Evolutionary conservation across 2,888 invertebrate species (phyloP).

Genomic region (Drosophila phalerata): DNA sequence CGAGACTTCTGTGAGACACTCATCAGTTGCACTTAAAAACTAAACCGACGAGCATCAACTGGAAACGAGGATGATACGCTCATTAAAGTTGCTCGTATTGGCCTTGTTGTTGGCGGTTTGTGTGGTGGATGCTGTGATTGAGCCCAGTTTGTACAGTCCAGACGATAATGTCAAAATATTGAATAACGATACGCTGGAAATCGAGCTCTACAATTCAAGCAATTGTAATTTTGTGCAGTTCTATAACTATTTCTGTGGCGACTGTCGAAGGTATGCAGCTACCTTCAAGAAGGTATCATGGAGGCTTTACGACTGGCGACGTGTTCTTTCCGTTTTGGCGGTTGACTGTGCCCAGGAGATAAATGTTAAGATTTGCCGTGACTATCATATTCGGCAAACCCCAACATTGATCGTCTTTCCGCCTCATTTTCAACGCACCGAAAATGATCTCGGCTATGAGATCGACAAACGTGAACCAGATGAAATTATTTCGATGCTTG

Average conservation of each 20-base stretch:
- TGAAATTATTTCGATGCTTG: slow-evolving; percentile 3
- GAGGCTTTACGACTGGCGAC: slow-evolving; percentile 41
- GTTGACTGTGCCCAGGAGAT: slow-evolving; percentile 61
- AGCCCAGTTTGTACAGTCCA: slow-evolving; percentile 52
- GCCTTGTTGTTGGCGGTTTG: slow-evolving; percentile 21
- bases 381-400: slow-evolving; percentile 39
- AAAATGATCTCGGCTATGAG: slow-evolving; percentile 19
- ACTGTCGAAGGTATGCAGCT: slow-evolving; percentile 94
- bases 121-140: slow-evolving; percentile 10
- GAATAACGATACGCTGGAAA: slow-evolving; percentile 28
- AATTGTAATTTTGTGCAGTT: slow-evolving; percentile 88
- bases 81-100: slow-evolving; percentile 30
- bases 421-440: slow-evolving; percentile 23
- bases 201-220: slow-evolving; percentile 12
- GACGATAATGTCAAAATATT: slow-evolving; percentile 52
- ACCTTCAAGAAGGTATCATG: slow-evolving; percentile 70
- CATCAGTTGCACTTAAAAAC: slow-evolving; percentile 58
- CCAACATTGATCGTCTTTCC: slow-evolving; percentile 49
- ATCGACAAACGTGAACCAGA: slow-evolving; percentile 20
- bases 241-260: slow-evolving; percentile 98
- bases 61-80: slow-evolving; percentile 38
- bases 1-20: slow-evolving; percentile 33
- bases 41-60: slow-evolving; percentile 57
- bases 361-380: slow-evolving; percentile 55
- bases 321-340: slow-evolving; percentile 37